Evolutionary conservation across 2,888 invertebrate genomes (phyloP), one percentile per base, ranked within the genome.

Genomic region (Hydroisotoma schaefferi): DNA sequence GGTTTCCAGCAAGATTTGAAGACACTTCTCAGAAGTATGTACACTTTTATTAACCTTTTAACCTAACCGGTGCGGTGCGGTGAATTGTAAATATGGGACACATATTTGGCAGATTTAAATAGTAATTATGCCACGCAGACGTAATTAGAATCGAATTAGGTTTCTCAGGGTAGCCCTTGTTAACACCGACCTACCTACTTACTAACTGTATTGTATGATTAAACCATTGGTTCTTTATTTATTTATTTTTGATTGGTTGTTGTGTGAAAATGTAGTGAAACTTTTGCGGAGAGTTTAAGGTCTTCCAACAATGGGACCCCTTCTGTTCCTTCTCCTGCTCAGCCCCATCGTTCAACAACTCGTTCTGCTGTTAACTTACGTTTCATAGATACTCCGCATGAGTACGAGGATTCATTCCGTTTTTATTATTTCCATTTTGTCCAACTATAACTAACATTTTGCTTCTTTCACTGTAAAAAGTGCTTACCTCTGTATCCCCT

Each of bases 21-120:
- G 71, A 71, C 55, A 67, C 71, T 43, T 68, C 71, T 22, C 68
- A 69, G 56, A 69, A 68, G 69, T 71, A 67, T 52, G 68, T 57
- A 20, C 43, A 6, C 23, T 43, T 43, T 43, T 15, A 8, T 33
- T 10, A 8, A 10, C 15, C 15, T 8, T 10, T 8, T 33, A 15
- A 10, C 33, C 15, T 15, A 15, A 33, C 8, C 8, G 8, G 8
- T 10, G 8, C 15, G 33, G 15, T 8, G 8, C 33, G 8, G 15
- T 33, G 33, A 33, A 10, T 33, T 33, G 33, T 33, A 33, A 33
- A 33, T 33, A 33, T 15, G 8, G 33, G 33, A 15, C 15, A 10
- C 33, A 33, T 15, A 33, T 33, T 33, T 8, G 33, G 33, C 8
- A 10, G 33, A 15, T 33, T 33, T 10, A n/a, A n/a, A n/a, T n/a